Evolutionary conservation across 2,888 invertebrate species (phyloP), one percentile per base, ranked within the genome.

Genomic region (Caenorhabditis sp.): DNA sequence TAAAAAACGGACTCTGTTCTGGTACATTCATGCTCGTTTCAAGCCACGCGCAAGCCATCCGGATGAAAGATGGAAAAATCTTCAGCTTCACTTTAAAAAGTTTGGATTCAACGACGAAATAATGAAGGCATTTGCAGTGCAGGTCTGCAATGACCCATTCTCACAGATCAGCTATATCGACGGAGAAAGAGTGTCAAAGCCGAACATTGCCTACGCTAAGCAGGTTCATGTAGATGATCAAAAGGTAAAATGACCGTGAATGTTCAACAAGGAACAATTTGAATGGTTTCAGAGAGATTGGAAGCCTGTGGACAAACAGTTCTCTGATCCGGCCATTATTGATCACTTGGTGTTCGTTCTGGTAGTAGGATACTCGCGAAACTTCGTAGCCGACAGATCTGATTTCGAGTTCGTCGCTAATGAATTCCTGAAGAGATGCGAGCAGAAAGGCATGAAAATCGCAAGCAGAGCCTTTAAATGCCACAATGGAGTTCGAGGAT

Each of bases 31-130:
- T n/a, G n/a, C 9, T 7, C 9, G 6, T 11, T 53, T 73, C 46
- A 46, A 78, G 78, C 78, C 78, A 8, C 55, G 70, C 8, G 78
- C 78, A 0, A 78, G 56, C 20, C 43, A 56, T 15, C 78, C 78
- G 1, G 45, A 43, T 7, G 73, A 73, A n/a, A 48, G 78, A 11
- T 78, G 78, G 78, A 20, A 24, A 0, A 45, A 24, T n/a, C 61
- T 73, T 13, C 68, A 66, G 43, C 41, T 41, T 2, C 78, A 78
- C 27, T 78, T 41, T 32, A 37, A 45, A 0, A 62, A 68, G 11
- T 70, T 78, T 20, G 48, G 53, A 7, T 73, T 78, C 53, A 66
- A 73, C 22, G 63, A 73, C 20, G 15, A 56, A 9, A 63, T 56
- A 0, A 66, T 78, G 65, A 2, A 39, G 13, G 48, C 30, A 1